A percentile compares a stretch with the other conserved stretches of the same genome.
Conservation (phyloP, 2,113 vertebrate species). For the Semicossyphus pulcher region DNA sequence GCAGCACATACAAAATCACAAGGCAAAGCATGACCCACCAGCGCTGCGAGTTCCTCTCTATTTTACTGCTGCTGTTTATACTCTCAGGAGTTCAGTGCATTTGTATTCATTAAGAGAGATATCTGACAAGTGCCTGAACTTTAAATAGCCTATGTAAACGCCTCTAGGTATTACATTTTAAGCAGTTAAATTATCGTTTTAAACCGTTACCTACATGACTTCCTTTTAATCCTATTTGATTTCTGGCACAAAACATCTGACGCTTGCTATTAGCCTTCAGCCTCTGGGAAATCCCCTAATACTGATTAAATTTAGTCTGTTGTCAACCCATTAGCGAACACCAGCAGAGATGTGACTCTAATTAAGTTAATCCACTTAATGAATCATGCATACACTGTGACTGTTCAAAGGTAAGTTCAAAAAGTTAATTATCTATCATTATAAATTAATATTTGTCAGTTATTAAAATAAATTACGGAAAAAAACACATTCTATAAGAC, state of each 20-base stretch:
- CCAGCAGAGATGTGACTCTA: background rate
- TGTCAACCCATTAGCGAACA: background rate
- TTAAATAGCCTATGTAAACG: background rate
- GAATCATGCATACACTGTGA: background rate
- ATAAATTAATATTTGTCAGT: no score
- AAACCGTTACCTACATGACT: background rate
- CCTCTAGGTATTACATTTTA: background rate
- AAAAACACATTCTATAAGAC: no score
- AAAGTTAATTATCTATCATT: background rate
- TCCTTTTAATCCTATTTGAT: conserved; percentile 1
- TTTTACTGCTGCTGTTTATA: background rate
- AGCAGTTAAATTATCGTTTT: background rate
- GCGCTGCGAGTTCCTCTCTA: background rate
- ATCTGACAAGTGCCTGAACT: background rate
- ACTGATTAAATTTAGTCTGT: background rate
- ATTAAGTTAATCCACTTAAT: background rate
- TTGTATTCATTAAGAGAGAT: background rate
- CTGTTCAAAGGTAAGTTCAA: no score
- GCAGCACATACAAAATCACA: conserved; percentile 23
- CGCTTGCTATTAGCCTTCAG: conserved; percentile 13
- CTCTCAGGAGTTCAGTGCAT: background rate
- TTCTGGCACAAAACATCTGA: no score
- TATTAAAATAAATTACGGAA: no score
- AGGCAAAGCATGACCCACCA: background rate
- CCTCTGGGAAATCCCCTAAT: background rate